Evolutionary conservation across 2,888 invertebrate genomes (phyloP).

Genomic region (Tuta absoluta): DNA sequence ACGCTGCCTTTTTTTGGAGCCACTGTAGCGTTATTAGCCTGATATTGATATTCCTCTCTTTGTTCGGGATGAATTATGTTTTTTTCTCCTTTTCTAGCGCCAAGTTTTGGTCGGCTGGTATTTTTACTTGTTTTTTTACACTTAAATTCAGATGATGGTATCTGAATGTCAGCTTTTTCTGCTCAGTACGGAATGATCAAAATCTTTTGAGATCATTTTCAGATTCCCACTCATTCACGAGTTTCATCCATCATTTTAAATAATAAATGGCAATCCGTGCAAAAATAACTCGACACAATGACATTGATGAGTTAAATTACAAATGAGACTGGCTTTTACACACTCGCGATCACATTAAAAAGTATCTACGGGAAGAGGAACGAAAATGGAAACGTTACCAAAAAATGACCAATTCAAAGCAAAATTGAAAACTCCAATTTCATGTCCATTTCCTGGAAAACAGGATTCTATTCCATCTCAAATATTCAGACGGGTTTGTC

Average conservation of each 20-base stretch:
- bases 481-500: constrained; percentile 57
- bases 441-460: constrained; percentile 74
- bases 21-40: constrained; percentile 4
- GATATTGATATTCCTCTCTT: constrained; percentile 1
- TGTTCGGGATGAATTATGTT: constrained; percentile 10
- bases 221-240: neutral
- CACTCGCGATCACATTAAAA: constrained; percentile 1
- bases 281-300: constrained; percentile 5
- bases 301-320: constrained; percentile 5
- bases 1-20: constrained; percentile 50
- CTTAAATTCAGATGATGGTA: too few relatives aligned
- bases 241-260: neutral
- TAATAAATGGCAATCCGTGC: neutral
- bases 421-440: constrained; percentile 74
- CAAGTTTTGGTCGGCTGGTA: neutral
- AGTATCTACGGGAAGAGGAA: neutral
- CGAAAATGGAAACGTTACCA: neutral
- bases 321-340: neutral
- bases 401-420: constrained; percentile 55
- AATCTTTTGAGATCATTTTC: neutral
- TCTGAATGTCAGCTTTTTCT: too few relatives aligned
- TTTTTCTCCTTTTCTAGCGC: neutral
- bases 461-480: constrained; percentile 70
- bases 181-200: neutral
- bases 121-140: neutral